These are phyloP conservation scores for Anguilla obscura DNA, from an alignment of 2,797 vertebrate genomes.

Conservation along the genomic window DNA sequence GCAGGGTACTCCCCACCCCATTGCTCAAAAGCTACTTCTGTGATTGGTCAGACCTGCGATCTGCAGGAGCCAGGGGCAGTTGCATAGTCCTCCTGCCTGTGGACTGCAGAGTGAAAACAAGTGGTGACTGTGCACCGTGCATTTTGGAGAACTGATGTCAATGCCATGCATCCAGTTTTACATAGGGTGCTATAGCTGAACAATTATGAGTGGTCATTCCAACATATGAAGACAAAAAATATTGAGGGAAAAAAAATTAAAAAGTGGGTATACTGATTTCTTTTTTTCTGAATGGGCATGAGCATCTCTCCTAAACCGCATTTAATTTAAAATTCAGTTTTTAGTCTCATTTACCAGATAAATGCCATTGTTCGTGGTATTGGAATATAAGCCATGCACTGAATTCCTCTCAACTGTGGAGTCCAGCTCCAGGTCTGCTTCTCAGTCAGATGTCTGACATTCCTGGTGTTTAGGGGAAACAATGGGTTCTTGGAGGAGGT, in stretches of 20 bases:
- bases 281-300: not conserved
- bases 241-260: not conserved
- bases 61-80: not conserved
- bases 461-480: not conserved
- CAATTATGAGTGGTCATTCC: not conserved
- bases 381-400: not conserved
- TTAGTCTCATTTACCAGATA: not conserved
- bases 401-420: not conserved
- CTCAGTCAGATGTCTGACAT: not conserved
- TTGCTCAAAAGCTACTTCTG: not conserved
- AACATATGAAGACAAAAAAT: not conserved
- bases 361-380: not conserved
- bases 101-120: not conserved
- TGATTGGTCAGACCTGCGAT: not conserved
- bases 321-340: not conserved
- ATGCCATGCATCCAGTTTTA: not conserved
- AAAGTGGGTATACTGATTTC: not conserved
- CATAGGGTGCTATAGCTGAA: not conserved
- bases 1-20: not conserved
- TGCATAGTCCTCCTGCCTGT: not conserved
- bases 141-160: not conserved
- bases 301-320: not conserved
- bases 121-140: not conserved
- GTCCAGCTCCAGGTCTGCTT: not conserved
- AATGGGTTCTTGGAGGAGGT: not conserved